Percentiles rank a stretch among this genome's conserved stretches.
phyloP scores from a whole-genome alignment of 2,888 invertebrate genomes.

The Scaptomyza reducta region DNA sequence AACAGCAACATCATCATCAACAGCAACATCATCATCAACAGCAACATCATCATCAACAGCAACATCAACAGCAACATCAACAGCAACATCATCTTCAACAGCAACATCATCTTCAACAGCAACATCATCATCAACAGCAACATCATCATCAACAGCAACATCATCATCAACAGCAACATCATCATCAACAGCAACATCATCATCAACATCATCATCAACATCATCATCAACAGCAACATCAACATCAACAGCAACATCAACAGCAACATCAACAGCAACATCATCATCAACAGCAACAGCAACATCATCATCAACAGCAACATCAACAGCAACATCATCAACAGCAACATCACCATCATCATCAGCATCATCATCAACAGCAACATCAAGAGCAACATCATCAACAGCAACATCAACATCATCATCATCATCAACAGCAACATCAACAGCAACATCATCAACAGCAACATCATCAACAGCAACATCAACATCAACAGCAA shows the following conservation, averaged over 20 bases:
- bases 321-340: too few relatives aligned
- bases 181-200: slow-evolving; percentile 1
- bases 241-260: too few relatives aligned
- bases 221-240: background rate
- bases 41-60: background rate
- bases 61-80: slow-evolving; percentile 1
- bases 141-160: background rate
- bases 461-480: slow-evolving; percentile 20
- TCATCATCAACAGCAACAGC: background rate
- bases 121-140: background rate
- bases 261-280: too few relatives aligned
- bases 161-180: background rate
- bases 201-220: slow-evolving; percentile 1
- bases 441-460: slow-evolving; percentile 35
- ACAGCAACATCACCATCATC: background rate
- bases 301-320: background rate
- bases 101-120: too few relatives aligned
- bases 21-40: background rate
- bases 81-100: background rate
- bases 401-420: slow-evolving; percentile 21
- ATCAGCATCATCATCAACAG: background rate
- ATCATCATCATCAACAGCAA: slow-evolving; percentile 31
- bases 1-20: background rate
- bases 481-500: slow-evolving; percentile 20
- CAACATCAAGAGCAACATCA: slow-evolving; percentile 2